Percentiles rank a stretch among this genome's conserved stretches.
These are phyloP conservation scores for Meta bourneti DNA, from an alignment of 2,888 invertebrate species.

Conservation along the genomic window DNA sequence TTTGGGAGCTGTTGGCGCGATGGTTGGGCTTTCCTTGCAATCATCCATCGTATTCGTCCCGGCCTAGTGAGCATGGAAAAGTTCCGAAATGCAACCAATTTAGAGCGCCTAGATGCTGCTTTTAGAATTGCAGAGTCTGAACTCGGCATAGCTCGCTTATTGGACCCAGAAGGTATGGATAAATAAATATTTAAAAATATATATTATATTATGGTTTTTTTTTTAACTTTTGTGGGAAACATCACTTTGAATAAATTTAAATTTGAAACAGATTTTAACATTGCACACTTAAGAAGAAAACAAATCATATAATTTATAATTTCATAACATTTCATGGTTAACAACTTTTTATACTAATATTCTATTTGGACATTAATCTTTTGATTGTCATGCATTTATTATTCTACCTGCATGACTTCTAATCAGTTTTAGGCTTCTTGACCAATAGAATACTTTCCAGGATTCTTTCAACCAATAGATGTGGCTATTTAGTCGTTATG, in stretches of 20 bases:
- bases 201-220: background rate
- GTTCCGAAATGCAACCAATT: conserved; percentile 88
- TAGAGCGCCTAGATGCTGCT: conserved; percentile 92
- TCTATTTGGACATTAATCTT: background rate
- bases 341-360: background rate
- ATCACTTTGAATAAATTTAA: too few relatives aligned
- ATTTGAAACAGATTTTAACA: too few relatives aligned
- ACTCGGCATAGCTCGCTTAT: conserved; percentile 92
- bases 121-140: conserved; percentile 95
- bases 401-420: too few relatives aligned
- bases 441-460: too few relatives aligned
- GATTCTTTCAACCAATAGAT: too few relatives aligned
- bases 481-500: too few relatives aligned
- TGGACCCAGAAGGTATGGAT: conserved; percentile 90
- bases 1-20: conserved; percentile 98
- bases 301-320: background rate
- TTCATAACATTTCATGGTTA: background rate
- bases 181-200: background rate
- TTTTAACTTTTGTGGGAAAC: too few relatives aligned
- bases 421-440: too few relatives aligned
- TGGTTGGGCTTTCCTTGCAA: conserved; percentile 95
- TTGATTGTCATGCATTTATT: background rate
- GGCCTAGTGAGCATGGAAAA: conserved; percentile 93
- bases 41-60: conserved; percentile 96
- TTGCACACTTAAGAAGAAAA: background rate